These are phyloP conservation scores for Camponotus fellah DNA, from an alignment of 2,888 invertebrate species.

Conservation along the genomic window DNA sequence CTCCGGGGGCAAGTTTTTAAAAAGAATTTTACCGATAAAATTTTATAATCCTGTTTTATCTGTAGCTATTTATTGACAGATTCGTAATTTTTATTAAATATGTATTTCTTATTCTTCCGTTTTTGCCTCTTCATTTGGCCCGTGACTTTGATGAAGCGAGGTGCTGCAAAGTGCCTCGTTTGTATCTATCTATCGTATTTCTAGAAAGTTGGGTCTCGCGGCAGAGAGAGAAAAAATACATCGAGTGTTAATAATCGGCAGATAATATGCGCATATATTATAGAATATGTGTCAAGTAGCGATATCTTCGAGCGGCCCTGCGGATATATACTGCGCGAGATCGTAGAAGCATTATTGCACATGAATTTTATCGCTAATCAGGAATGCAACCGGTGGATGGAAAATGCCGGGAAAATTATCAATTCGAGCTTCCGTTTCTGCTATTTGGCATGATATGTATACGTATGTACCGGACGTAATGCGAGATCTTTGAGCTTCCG, in stretches of 20 bases:
- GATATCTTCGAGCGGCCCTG: neutral
- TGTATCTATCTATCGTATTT: neutral
- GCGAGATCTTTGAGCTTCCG: slow-evolving; percentile 52
- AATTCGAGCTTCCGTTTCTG: slow-evolving; percentile 25
- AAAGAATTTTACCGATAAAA: neutral
- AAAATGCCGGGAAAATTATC: slow-evolving; percentile 14
- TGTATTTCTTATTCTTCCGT: neutral
- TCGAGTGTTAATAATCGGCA: neutral
- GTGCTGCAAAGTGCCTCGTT: neutral
- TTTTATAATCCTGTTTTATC: neutral
- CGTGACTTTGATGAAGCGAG: neutral
- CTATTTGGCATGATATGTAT: slow-evolving; percentile 8
- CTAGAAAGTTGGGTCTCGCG: neutral
- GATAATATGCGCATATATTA: neutral
- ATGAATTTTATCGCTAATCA: slow-evolving; percentile 13
- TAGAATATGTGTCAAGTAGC: neutral
- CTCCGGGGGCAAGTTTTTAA: neutral
- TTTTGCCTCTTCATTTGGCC: neutral
- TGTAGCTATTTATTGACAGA: neutral
- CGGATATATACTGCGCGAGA: neutral
- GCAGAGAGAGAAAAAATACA: neutral
- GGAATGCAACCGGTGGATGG: slow-evolving; percentile 1
- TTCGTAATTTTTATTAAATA: neutral
- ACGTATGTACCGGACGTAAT: slow-evolving; percentile 1
- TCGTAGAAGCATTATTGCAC: slow-evolving; percentile 1